Conservation (phyloP, 2,888 invertebrate species). For the Ichneumon xanthorius region DNA sequence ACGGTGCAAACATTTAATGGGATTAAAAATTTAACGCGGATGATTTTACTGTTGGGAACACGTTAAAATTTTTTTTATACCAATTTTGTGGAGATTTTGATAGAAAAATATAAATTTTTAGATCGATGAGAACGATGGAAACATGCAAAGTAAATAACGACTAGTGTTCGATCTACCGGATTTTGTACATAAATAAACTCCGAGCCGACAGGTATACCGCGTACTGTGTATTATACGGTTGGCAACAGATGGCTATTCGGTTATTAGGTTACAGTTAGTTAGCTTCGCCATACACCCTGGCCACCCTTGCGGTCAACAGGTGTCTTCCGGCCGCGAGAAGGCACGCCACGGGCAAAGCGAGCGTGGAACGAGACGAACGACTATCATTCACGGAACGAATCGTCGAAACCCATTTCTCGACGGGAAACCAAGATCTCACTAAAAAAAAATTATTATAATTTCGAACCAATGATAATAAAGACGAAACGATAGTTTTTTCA, state of each 20-base stretch:
- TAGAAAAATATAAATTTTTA: too few species aligned
- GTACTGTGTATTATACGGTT: constrained; percentile 7
- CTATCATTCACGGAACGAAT: constrained; percentile 23
- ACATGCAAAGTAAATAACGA: too few species aligned
- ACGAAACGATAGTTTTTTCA: not conserved
- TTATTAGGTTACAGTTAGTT: constrained; percentile 75
- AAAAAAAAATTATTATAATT: constrained; percentile 8
- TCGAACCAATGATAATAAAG: not conserved
- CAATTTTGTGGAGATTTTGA: too few species aligned
- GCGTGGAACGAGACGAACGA: constrained; percentile 46
- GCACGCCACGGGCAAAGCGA: constrained; percentile 49
- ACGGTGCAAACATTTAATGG: too few species aligned
- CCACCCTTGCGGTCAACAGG: constrained; percentile 79
- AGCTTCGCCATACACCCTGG: constrained; percentile 65
- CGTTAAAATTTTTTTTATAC: too few species aligned
- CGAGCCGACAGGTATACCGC: constrained; percentile 17
- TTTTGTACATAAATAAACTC: constrained; percentile 6
- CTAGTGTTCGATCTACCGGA: not conserved
- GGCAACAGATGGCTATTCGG: constrained; percentile 79
- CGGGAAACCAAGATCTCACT: constrained; percentile 27
- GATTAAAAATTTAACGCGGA: too few species aligned
- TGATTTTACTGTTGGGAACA: too few species aligned
- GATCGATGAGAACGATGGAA: too few species aligned
- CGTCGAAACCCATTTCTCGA: not conserved
- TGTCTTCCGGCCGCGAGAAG: constrained; percentile 77